These are phyloP conservation scores for Pachyseris speciosa DNA, from an alignment of 64 coral and sea anemone genomes.

Conservation along the genomic window DNA sequence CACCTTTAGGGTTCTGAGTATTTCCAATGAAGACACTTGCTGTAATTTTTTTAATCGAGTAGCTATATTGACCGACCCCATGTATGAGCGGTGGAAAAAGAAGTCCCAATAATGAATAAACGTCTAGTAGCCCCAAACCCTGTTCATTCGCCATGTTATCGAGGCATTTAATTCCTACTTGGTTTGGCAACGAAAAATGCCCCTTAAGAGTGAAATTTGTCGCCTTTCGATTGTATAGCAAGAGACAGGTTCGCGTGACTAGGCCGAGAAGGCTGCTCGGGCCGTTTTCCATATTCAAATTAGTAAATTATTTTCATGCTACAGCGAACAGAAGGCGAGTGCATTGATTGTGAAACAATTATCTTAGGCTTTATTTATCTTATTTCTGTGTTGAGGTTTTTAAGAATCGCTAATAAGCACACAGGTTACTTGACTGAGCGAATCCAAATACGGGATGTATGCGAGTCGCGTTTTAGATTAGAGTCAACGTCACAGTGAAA, in stretches of 20 bases:
- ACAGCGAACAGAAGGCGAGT: constrained; percentile 79
- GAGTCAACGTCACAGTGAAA: not conserved
- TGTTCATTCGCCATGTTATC: not conserved
- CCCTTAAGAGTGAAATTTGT: not conserved
- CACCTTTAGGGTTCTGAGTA: not conserved
- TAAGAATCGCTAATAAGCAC: constrained; percentile 46
- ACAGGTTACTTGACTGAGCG: not conserved
- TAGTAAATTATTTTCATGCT: constrained; percentile 83
- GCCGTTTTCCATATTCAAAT: constrained; percentile 78
- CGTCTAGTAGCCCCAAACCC: constrained; percentile 2
- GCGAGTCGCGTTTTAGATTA: constrained; percentile 4
- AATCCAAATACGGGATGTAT: constrained; percentile 75
- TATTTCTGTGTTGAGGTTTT: constrained; percentile 74
- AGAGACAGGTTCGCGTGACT: constrained; percentile 65
- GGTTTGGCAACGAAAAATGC: not conserved
- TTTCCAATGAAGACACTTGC: not conserved
- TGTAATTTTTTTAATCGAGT: constrained; percentile 31
- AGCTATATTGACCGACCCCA: constrained; percentile 1
- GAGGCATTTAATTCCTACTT: not conserved
- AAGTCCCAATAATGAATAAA: constrained; percentile 48
- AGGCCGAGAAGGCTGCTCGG: not conserved
- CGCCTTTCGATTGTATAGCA: constrained; percentile 32
- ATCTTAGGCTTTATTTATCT: constrained; percentile 71
- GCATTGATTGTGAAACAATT: constrained; percentile 77
- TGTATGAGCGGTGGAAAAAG: not conserved